Conservation (phyloP, 2,888 invertebrate species). For the Drosophila mimetica region DNA sequence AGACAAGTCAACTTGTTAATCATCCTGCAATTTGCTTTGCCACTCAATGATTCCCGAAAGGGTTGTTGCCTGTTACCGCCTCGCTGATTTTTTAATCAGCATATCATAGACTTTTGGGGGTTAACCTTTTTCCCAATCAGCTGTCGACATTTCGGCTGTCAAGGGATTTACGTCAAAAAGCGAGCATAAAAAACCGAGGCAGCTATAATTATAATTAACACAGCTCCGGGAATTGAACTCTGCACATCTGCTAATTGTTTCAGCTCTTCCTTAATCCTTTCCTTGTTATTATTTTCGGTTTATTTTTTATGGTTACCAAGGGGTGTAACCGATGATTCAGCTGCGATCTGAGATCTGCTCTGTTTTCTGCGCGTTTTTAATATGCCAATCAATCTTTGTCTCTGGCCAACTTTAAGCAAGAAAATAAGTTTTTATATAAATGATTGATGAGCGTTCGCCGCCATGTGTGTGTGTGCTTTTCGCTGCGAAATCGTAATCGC, state of each 20-base stretch:
- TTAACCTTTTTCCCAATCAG: conserved; percentile 55
- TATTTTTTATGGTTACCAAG: conserved; percentile 9
- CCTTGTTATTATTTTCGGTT: conserved; percentile 1
- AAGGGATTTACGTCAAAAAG: conserved; percentile 46
- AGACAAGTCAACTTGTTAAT: conserved; percentile 80
- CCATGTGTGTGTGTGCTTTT: conserved; percentile 35
- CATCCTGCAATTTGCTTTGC: conserved; percentile 68
- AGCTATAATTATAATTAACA: conserved; percentile 79
- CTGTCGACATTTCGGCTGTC: conserved; percentile 74
- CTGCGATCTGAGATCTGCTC: conserved; percentile 29
- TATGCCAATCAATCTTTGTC: conserved; percentile 75
- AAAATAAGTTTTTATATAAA: conserved; percentile 67
- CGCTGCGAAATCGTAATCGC: conserved; percentile 12
- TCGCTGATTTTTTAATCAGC: conserved; percentile 77
- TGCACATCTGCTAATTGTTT: conserved; percentile 72
- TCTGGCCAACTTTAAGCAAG: conserved; percentile 63
- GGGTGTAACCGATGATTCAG: conserved; percentile 48
- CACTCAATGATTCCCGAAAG: conserved; percentile 62
- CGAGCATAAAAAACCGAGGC: conserved; percentile 38
- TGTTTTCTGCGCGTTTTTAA: conserved; percentile 41
- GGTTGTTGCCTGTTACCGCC: conserved; percentile 66
- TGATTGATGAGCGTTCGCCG: conserved; percentile 64
- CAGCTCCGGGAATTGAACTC: conserved; percentile 43
- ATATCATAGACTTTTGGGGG: conserved; percentile 64
- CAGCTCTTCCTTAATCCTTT: conserved; percentile 41